phyloP scores from a whole-genome alignment of 1,140 invertebrate species.

The Pygmarrhopalites habei region DNA sequence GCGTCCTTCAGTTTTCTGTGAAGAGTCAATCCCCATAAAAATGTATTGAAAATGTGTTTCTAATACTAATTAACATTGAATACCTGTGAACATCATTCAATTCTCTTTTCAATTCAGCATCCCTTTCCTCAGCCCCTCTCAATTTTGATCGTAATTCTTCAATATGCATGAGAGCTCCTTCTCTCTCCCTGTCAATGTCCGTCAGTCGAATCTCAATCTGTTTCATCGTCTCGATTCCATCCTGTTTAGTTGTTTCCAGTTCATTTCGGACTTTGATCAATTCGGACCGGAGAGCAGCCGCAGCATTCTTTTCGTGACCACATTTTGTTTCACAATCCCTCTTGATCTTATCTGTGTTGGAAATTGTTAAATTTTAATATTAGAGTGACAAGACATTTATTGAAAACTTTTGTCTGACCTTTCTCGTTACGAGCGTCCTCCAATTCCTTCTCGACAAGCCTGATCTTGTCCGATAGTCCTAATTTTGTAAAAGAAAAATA shows the following conservation, averaged over 20 bases:
- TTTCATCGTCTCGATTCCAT: conserved; percentile 30
- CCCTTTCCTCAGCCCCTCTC: conserved; percentile 65
- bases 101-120: conserved; percentile 62
- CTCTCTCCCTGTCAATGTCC: conserved; percentile 54
- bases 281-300: conserved; percentile 32
- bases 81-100: conserved; percentile 64
- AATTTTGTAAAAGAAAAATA: no score
- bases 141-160: conserved; percentile 70
- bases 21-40: no score
- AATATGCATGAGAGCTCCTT: conserved; percentile 56
- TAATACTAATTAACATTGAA: no score
- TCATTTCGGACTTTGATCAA: conserved; percentile 37
- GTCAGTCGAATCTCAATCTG: conserved; percentile 29
- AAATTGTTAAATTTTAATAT: no score
- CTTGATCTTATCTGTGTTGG: conserved; percentile 32
- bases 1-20: conserved; percentile 72
- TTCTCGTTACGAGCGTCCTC: conserved; percentile 45
- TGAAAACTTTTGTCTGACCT: no score
- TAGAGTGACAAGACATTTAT: no score
- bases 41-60: no score
- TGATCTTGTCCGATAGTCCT: conserved; percentile 66
- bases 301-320: conserved; percentile 33
- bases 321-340: conserved; percentile 38
- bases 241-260: conserved; percentile 36
- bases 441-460: conserved; percentile 58